Evolutionary conservation across 1,140 invertebrate species (phyloP).

Genomic region (Caenorhabditis brenneri): DNA sequence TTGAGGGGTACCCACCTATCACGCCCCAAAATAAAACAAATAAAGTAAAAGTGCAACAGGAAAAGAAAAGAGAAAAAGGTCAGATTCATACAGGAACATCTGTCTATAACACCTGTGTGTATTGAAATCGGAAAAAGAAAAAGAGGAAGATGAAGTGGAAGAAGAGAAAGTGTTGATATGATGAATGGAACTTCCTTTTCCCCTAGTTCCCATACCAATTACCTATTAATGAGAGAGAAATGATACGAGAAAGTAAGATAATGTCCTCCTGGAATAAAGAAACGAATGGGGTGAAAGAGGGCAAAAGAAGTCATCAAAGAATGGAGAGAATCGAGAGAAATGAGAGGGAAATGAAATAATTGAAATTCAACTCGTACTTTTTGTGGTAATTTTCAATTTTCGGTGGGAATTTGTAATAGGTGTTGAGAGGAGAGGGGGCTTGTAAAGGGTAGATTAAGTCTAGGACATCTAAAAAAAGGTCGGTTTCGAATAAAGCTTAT

Average conservation of each 20-base stretch:
- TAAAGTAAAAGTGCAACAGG: neutral
- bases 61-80: neutral
- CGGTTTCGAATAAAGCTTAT: too few species aligned
- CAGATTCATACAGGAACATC: too few species aligned
- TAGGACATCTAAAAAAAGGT: too few species aligned
- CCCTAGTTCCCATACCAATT: constrained; percentile 22
- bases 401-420: neutral
- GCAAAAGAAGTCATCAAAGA: too few species aligned
- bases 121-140: neutral
- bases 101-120: too few species aligned
- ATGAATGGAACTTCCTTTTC: neutral
- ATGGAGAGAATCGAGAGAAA: neutral
- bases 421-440: neutral
- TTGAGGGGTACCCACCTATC: neutral
- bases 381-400: too few species aligned
- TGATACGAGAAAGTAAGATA: neutral
- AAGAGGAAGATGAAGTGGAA: neutral
- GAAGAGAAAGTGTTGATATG: constrained; percentile 33
- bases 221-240: constrained; percentile 6
- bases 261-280: neutral
- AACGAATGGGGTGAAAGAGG: neutral
- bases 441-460: too few species aligned
- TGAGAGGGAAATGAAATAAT: constrained; percentile 9
- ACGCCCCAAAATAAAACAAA: too few species aligned
- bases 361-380: constrained; percentile 36